Base-by-base conservation (phyloP, 2,797 vertebrate species). In the Paedocypris micromegethes region DNA sequence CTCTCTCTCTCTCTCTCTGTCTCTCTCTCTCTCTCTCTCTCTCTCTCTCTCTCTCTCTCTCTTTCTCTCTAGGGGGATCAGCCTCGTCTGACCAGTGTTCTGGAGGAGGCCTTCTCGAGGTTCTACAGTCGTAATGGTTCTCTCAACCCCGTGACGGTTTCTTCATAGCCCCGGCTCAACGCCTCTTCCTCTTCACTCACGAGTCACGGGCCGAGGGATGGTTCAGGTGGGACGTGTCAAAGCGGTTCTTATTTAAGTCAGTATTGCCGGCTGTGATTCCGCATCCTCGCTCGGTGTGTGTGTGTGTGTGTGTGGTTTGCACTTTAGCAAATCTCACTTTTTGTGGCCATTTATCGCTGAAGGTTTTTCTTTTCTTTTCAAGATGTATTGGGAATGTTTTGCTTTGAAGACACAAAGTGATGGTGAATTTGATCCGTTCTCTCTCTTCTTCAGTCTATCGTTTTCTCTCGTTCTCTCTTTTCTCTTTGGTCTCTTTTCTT, bases 61-160 rank as follows among this genome's bases (percentile, higher is more conserved):
- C 4, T 68, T 4, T 41, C 0, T 76, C 65, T 64, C 2, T 80
- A 98, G 96, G 93, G 92, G 2, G 96, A 98, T 83, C 96, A 98
- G 87, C 92, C 88, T 43, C 88, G 93, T 68, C 91, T 98, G 9
- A 87, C 93, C 54, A 94, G 91, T 46, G 92, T 98, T 89, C 92
- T 98, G 50, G 96, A 98, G 89, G 96, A 98, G 84, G 94, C 96
- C 41, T 95, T 98, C 85, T 91, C 86, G 72, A 98, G 92, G 87
- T 98, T 95, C 88, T 96, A 94, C 84, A 93, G 89, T 80, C 90
- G 96, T 70, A 98, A 93, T 0, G 95, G 90, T 40, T 93, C 92
- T 61, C 88, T 96, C 72, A 94, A 94, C 23, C 92, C 94, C 0
- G 95, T 98, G 80, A 96, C 94, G 0, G 96, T 98, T 9, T 98